Conservation (phyloP, 1,140 invertebrate species). For the Physella acuta region DNA sequence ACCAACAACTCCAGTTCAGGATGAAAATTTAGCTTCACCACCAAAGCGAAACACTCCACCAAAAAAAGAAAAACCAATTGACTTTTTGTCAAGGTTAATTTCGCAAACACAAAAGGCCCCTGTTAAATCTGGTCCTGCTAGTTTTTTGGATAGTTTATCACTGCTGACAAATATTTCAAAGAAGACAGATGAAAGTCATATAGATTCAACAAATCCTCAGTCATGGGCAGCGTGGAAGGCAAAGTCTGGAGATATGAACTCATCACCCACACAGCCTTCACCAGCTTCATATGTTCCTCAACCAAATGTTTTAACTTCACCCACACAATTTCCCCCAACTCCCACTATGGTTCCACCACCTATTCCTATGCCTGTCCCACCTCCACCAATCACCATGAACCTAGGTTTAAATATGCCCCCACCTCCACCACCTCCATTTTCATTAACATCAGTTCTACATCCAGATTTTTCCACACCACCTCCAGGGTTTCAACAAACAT, state of each 20-base stretch:
- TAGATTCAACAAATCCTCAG: slow-evolving; percentile 22
- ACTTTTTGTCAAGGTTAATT: slow-evolving; percentile 53
- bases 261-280: slow-evolving; percentile 1
- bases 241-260: slow-evolving; percentile 25
- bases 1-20: slow-evolving; percentile 36
- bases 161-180: slow-evolving; percentile 42
- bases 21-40: slow-evolving; percentile 32
- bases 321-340: slow-evolving; percentile 8
- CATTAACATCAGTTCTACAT: slow-evolving; percentile 11
- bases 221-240: slow-evolving; percentile 48
- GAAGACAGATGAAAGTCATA: slow-evolving; percentile 24
- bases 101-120: slow-evolving; percentile 44
- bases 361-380: slow-evolving; percentile 26
- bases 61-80: slow-evolving; percentile 47
- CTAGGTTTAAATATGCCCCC: slow-evolving; percentile 23
- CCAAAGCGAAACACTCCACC: slow-evolving; percentile 13
- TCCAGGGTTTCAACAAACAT: slow-evolving; percentile 25
- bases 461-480: slow-evolving; percentile 9
- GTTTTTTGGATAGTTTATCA: slow-evolving; percentile 47
- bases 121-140: slow-evolving; percentile 28
- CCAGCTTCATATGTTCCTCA: background rate
- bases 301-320: background rate
- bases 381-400: slow-evolving; percentile 7
- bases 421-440: slow-evolving; percentile 18
- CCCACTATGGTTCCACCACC: slow-evolving; percentile 25